A percentile compares a stretch with the other conserved stretches of the same genome.
phyloP scores from a whole-genome alignment of 2,797 vertebrate species.

The Ciconia nigra region DNA sequence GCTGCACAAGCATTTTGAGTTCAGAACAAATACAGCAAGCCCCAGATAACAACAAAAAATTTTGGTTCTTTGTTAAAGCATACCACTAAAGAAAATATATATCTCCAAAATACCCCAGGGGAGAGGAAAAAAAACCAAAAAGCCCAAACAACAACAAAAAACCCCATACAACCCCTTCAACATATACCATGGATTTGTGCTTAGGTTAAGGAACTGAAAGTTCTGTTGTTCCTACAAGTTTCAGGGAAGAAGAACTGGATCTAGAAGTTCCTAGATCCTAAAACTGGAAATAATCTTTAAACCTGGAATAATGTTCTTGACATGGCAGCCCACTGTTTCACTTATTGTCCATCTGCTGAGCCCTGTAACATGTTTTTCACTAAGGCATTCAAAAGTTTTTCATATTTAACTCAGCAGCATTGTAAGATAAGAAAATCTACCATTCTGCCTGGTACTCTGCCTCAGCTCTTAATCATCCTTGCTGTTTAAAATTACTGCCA shows the following conservation, averaged over 20 bases:
- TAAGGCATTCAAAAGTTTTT: not conserved
- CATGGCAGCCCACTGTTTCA: not conserved
- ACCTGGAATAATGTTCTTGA: not conserved
- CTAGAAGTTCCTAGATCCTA: not conserved
- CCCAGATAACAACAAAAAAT: not conserved
- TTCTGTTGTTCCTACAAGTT: not conserved
- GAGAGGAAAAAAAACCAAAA: not conserved
- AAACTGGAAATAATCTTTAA: not conserved
- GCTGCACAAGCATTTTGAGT: not conserved
- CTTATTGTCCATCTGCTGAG: not conserved
- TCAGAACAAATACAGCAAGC: not conserved
- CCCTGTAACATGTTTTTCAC: not conserved
- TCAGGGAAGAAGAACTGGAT: not conserved
- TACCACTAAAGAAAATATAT: not conserved
- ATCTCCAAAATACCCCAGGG: not conserved
- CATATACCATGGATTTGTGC: not conserved
- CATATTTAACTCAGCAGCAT: not conserved
- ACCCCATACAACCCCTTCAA: not conserved
- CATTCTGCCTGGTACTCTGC: not conserved
- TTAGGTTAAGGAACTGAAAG: not conserved
- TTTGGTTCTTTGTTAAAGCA: not conserved
- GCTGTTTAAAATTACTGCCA: not conserved
- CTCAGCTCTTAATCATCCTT: not conserved
- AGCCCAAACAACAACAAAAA: not conserved
- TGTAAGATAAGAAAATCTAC: not conserved